These are phyloP conservation scores for Australoheros facetus DNA, from an alignment of 2,797 vertebrate genomes.

Conservation along the genomic window DNA sequence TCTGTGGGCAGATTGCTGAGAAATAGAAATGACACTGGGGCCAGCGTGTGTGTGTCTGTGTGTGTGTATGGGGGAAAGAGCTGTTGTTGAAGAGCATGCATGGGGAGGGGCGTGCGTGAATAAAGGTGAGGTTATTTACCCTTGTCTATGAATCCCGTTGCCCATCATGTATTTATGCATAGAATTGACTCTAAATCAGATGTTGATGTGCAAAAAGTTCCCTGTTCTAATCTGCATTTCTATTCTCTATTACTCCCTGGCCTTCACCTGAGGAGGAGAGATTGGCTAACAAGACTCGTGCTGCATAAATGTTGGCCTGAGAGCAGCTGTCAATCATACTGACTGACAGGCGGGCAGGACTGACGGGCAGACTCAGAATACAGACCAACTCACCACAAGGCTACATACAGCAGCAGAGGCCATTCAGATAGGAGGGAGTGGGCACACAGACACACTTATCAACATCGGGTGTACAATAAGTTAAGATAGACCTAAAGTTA, in stretches of 20 bases:
- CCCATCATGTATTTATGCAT: constrained; percentile 86
- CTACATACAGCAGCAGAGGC: background rate
- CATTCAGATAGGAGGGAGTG: background rate
- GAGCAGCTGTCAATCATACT: constrained; percentile 76
- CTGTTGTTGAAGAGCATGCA: constrained; percentile 5
- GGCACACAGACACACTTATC: background rate
- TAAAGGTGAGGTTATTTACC: constrained; percentile 78
- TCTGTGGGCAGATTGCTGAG: constrained; percentile 74
- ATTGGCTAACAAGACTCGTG: constrained; percentile 58
- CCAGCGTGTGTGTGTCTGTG: constrained; percentile 52
- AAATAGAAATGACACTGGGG: constrained; percentile 81
- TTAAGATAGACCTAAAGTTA: background rate
- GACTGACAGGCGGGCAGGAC: constrained; percentile 74
- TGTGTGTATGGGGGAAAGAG: constrained; percentile 17
- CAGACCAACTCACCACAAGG: constrained; percentile 13
- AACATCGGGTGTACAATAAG: background rate
- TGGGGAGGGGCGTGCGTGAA: constrained; percentile 36
- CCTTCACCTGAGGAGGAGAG: constrained; percentile 75
- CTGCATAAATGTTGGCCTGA: constrained; percentile 67
- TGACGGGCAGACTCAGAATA: constrained; percentile 42
- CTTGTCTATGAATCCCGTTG: constrained; percentile 79
- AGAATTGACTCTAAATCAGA: constrained; percentile 83
- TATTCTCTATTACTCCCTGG: constrained; percentile 76
- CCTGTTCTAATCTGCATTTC: constrained; percentile 82
- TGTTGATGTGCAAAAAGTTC: constrained; percentile 77